Base-by-base conservation (phyloP, 2,113 vertebrate species). In the Chaenogobius annularis region DNA sequence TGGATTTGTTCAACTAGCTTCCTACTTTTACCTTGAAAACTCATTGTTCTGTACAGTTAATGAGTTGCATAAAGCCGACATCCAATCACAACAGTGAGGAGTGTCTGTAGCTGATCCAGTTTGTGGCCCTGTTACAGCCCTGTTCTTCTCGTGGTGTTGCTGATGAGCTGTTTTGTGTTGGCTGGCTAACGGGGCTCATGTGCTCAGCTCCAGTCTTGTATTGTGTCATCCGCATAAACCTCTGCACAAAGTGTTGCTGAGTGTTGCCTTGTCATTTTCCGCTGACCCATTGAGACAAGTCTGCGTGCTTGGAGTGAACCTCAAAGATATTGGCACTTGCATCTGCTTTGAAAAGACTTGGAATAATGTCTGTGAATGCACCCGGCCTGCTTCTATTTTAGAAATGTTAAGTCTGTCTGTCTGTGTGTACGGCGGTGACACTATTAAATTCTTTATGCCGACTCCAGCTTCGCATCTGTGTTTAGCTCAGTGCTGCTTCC, bases 131-230 rank as follows among this genome's bases (percentile, higher is more conserved):
- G 35, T 40, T 37, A 43, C 15, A 40, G 61, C 10, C 10, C 9
- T 43, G 61, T 63, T 63, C 9, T 40, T 63, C 67, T 75, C 54
- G 17, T 70, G 65, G 66, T 37, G 73, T 68, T 46, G 67, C 83
- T 80, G 78, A 70, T 61, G 76, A 73, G 80, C 54, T 80, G 82
- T 81, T 84, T n/a, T 83, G 73, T 85, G 79, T 83, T 83, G 64
- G 79, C 80, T 78, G 69, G 66, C 73, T 66, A 56, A 66, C 62
- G 77, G 67, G 70, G 65, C 84, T 85, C 78, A 70, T 85, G 72
- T 74, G 65, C 81, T 85, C 68, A 59, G 81, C 81, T 74, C 69
- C 73, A 69, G 82, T 81, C 78, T 76, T 84, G 74, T 74, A 69
- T 75, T 76, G 78, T 86, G 71, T 78, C 80, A 80, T 73, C 44